These are phyloP conservation scores for Argynnis bischoffii DNA, from an alignment of 2,888 invertebrate species.

Conservation along the genomic window DNA sequence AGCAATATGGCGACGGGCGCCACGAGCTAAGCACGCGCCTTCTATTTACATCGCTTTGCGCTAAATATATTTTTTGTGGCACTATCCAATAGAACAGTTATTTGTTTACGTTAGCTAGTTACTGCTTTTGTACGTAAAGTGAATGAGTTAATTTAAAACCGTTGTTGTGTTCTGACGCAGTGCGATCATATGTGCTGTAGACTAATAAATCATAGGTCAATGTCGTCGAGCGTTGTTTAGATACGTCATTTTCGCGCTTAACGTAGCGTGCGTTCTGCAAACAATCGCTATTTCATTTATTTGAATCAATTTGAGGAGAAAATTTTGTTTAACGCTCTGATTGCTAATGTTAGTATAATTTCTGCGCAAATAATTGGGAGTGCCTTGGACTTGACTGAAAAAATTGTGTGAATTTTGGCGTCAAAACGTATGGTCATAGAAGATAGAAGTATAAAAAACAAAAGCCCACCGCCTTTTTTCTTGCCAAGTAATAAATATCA, in stretches of 20 bases:
- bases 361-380: conserved; percentile 14
- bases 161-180: conserved; percentile 53
- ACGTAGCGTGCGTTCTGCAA: conserved; percentile 28
- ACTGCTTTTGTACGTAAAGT: conserved; percentile 34
- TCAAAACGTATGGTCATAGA: neutral
- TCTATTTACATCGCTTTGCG: conserved; percentile 56
- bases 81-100: neutral
- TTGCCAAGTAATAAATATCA: conserved; percentile 29
- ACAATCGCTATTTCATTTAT: conserved; percentile 22
- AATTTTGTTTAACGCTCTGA: conserved; percentile 28
- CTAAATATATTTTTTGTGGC: conserved; percentile 34
- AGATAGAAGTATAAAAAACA: neutral
- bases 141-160: conserved; percentile 31
- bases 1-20: conserved; percentile 79
- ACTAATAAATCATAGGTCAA: conserved; percentile 53
- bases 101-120: conserved; percentile 30
- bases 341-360: conserved; percentile 10
- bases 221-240: conserved; percentile 48
- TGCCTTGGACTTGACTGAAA: neutral
- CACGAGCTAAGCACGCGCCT: conserved; percentile 72
- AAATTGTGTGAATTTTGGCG: neutral
- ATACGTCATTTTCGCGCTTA: conserved; percentile 47
- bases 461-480: neutral
- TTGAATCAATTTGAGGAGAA: conserved; percentile 23
- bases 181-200: conserved; percentile 60